Evolutionary conservation across 2,888 invertebrate genomes (phyloP), one percentile per base, ranked within the genome.

Genomic region (Cremastobaeus sp.): DNA sequence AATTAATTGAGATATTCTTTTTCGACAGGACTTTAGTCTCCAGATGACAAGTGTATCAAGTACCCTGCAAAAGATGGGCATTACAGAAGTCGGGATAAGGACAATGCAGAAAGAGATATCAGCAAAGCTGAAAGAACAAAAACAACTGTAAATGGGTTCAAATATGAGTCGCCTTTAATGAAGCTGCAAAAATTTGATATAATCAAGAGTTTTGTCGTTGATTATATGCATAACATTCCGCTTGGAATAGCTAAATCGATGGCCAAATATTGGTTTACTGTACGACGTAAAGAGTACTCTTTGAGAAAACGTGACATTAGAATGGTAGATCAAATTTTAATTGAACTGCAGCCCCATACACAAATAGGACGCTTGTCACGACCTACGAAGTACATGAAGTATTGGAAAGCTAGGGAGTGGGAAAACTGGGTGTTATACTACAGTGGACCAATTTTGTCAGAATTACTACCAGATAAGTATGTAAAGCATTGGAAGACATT

Each of bases 401-500:
- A 37, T 9, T 37, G 37, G 34, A 34, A 34, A 34, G 2, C 34
- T 12, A 5, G 34, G 14, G 37, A 37, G 17, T 17, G 15, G 37
- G 17, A n/a, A n/a, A n/a, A n/a, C n/a, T n/a, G n/a, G n/a, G n/a
- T n/a, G n/a, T n/a, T n/a, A n/a, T n/a, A 41, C 3, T 37, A 37
- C 9, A 37, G 37, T 17, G 9, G 15, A 4, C 37, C 37, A 17
- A 3, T 37, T 15, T 37, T 37, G 17, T 37, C 17, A 9, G 20
- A 14, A 6, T 6, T 41, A n/a, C 20, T 41, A 41, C 20, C 6
- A 1, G 41, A 18, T 1, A 20, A 20, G 6, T 41, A 41, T 41
- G n/a, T 20, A 8, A 41, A 41, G n/a, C 41, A 41, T 9, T 41
- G 41, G 41, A 20, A 11, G 20, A 41, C 18, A 41, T 41, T 41